Evolutionary conservation across 2,113 vertebrate species (phyloP).

Genomic region (Isurus oxyrinchus): DNA sequence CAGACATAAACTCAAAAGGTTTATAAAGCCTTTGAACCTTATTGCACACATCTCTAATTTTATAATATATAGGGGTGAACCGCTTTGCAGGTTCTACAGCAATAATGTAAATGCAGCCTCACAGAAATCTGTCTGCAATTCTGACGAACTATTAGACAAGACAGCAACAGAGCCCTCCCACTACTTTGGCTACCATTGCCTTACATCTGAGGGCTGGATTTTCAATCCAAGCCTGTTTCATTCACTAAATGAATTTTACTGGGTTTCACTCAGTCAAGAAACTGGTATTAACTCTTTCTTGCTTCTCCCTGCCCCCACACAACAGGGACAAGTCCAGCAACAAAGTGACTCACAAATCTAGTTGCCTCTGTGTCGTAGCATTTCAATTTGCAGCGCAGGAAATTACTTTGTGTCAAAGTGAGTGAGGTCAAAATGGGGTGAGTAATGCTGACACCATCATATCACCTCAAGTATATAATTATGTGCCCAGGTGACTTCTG

Average conservation of each 20-base stretch:
- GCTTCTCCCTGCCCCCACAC: background rate
- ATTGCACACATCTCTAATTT: background rate
- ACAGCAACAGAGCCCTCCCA: background rate
- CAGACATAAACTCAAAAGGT: background rate
- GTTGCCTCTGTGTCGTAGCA: background rate
- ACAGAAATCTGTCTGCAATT: background rate
- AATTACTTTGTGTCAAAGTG: background rate
- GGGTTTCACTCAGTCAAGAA: background rate
- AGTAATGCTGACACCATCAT: background rate
- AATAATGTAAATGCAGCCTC: background rate
- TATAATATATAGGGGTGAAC: background rate
- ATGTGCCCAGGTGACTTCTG: background rate
- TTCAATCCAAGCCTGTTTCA: background rate
- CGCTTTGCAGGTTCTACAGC: background rate
- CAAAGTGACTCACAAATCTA: background rate
- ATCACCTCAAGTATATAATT: background rate
- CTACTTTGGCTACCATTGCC: background rate
- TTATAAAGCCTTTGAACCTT: background rate
- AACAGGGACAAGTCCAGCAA: background rate
- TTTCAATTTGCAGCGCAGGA: conserved; percentile 22
- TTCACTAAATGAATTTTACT: background rate
- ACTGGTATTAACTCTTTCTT: background rate
- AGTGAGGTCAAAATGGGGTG: background rate
- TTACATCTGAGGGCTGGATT: background rate
- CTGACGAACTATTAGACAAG: background rate